Evolutionary conservation across 2,888 invertebrate species (phyloP).

Genomic region (Mechanitis mazaeus): DNA sequence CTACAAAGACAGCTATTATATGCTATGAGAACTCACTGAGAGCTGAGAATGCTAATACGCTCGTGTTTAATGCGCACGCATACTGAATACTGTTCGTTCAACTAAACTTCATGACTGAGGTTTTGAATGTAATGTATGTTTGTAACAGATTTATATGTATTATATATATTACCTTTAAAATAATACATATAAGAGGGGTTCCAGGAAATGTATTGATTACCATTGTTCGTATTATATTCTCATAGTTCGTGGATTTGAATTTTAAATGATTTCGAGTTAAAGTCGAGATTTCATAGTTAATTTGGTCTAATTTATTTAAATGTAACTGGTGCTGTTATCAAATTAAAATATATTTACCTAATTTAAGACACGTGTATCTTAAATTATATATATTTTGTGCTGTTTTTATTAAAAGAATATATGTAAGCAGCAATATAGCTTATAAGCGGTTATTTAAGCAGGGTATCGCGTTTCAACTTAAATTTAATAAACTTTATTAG

Average conservation of each 20-base stretch:
- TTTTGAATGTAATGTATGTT: neutral
- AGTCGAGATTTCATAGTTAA: conserved; percentile 45
- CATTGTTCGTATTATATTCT: conserved; percentile 2
- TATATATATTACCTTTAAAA: too few species aligned
- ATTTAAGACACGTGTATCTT: too few species aligned
- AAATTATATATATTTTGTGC: too few species aligned
- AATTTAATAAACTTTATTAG: too few species aligned
- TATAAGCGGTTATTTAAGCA: too few species aligned
- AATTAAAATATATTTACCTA: too few species aligned
- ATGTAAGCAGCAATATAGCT: too few species aligned
- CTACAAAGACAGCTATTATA: too few species aligned
- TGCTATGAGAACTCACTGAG: conserved; percentile 65
- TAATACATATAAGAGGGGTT: too few species aligned
- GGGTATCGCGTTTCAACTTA: too few species aligned
- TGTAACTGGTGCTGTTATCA: conserved; percentile 15
- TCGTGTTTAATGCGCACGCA: conserved; percentile 64
- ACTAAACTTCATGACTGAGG: conserved; percentile 33
- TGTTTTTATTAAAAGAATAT: too few species aligned
- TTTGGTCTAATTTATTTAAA: conserved; percentile 20
- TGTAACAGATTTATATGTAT: too few species aligned
- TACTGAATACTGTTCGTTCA: conserved; percentile 49
- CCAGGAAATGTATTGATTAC: neutral
- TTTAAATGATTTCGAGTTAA: conserved; percentile 38
- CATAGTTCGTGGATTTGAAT: conserved; percentile 23
- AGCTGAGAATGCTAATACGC: conserved; percentile 68